Evolutionary conservation across 2,888 invertebrate genomes (phyloP).

Genomic region (Holacanthella duospinosa): DNA sequence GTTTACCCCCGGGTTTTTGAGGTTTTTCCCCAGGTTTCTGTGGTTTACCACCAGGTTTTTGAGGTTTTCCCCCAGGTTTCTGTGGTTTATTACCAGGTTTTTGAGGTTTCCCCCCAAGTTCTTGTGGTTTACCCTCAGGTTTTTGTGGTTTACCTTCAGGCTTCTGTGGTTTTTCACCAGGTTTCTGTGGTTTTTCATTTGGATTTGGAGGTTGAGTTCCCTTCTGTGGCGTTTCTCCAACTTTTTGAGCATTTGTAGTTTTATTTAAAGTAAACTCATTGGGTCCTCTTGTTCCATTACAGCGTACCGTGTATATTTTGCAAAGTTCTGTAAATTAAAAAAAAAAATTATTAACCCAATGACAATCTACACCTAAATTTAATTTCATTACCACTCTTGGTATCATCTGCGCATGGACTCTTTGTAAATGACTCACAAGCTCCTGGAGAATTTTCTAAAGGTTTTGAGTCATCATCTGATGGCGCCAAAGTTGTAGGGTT

Average conservation of each 20-base stretch:
- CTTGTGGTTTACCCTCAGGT: neutral
- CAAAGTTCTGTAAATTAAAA: neutral
- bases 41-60: neutral
- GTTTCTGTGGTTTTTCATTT: neutral
- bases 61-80: neutral
- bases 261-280: neutral
- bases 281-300: neutral
- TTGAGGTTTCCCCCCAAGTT: constrained; percentile 1
- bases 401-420: neutral
- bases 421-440: neutral
- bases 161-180: constrained; percentile 1
- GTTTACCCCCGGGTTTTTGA: neutral
- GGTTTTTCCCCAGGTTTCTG: neutral
- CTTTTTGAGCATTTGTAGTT: neutral
- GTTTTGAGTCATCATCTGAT: too few species aligned
- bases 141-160: neutral
- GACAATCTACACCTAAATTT: neutral
- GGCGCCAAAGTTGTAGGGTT: too few species aligned
- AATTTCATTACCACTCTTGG: neutral
- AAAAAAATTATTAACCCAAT: neutral
- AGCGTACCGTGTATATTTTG: neutral
- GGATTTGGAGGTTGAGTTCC: neutral
- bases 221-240: neutral
- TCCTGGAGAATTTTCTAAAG: too few species aligned
- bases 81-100: neutral